Evolutionary conservation across 2,888 invertebrate genomes (phyloP), one percentile per base, ranked within the genome.

Genomic region (Muscina levida): DNA sequence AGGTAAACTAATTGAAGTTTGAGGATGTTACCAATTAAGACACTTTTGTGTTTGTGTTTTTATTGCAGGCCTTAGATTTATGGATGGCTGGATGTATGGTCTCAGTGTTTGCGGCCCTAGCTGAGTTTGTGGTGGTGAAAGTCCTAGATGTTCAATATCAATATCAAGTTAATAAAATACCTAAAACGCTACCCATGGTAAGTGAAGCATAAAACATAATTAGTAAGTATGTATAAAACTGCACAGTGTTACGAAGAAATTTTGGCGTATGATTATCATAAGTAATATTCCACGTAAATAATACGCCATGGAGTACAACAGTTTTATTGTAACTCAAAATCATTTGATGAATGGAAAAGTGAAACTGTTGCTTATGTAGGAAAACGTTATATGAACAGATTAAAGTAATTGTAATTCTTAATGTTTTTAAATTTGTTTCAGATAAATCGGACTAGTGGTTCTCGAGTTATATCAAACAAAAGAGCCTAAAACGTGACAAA

Each of bases 51-150:
- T 19, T 5, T 37, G 11, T 51, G 68, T 67, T n/a, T 83, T 85
- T 82, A 81, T 48, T 57, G 15, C 87, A 95, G 96, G 95, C 96
- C 1, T 90, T 96, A 48, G 96, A 96, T 88, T 91, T 96, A 10
- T 96, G 96, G 96, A 96, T 96, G 96, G 95, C 96, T 3, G 95
- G 95, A 4, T 96, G 96, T 86, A 96, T 96, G 95, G 93, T 95
- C 85, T 96, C 96, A 79, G 96, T 96, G 2, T 96, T 96, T 87
- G 95, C 95, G 0, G 95, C 96, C 0, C 91, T 96, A 19, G 95
- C 94, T 17, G 96, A 96, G 91, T 96, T 96, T 85, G 95, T 96
- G 0, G 94, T 96, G 0, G 95, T 96, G 10, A 96, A 96, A 90
- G 95, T 95, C 0, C 88, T 96, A 78, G 95, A 95, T 85, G 94